A percentile compares a stretch with the other conserved stretches of the same genome.
phyloP scores from a whole-genome alignment of 2,888 invertebrate species.

The Plagiodera versicolora region DNA sequence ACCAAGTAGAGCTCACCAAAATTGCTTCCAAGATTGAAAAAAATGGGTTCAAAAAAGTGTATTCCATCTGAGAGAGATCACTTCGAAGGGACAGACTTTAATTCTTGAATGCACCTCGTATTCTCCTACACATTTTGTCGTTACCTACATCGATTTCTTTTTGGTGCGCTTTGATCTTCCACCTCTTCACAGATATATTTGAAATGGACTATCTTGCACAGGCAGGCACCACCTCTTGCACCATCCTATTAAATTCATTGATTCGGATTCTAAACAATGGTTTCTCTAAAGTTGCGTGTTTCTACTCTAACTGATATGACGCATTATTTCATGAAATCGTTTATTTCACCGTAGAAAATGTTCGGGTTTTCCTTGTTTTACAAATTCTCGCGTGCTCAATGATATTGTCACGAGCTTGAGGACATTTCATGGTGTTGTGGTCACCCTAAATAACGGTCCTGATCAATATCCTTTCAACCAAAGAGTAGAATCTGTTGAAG shows the following conservation, averaged over 20 bases:
- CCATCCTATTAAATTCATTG: background rate
- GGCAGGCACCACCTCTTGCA: background rate
- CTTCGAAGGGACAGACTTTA: too few relatives aligned
- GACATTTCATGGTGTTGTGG: background rate
- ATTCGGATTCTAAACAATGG: constrained; percentile 1
- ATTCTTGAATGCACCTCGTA: too few relatives aligned
- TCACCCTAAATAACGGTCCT: background rate
- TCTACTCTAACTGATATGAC: background rate
- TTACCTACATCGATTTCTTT: too few relatives aligned
- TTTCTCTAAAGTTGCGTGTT: constrained; percentile 8
- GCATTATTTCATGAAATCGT: constrained; percentile 5
- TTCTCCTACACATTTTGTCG: too few relatives aligned
- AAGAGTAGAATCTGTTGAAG: too few relatives aligned
- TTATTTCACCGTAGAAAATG: constrained; percentile 1
- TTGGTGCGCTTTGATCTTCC: background rate
- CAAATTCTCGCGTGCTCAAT: constrained; percentile 9
- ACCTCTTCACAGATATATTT: background rate
- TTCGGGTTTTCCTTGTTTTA: constrained; percentile 5
- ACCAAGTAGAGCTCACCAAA: too few relatives aligned
- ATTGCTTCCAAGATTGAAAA: too few relatives aligned
- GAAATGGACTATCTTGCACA: background rate
- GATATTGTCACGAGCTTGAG: constrained; percentile 4
- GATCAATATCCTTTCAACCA: background rate
- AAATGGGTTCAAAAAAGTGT: too few relatives aligned
- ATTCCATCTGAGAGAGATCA: too few relatives aligned